Percentiles rank a stretch among this genome's conserved stretches.
These are phyloP conservation scores for Falco peregrinus DNA, from an alignment of 2,797 vertebrate species.

Conservation along the genomic window DNA sequence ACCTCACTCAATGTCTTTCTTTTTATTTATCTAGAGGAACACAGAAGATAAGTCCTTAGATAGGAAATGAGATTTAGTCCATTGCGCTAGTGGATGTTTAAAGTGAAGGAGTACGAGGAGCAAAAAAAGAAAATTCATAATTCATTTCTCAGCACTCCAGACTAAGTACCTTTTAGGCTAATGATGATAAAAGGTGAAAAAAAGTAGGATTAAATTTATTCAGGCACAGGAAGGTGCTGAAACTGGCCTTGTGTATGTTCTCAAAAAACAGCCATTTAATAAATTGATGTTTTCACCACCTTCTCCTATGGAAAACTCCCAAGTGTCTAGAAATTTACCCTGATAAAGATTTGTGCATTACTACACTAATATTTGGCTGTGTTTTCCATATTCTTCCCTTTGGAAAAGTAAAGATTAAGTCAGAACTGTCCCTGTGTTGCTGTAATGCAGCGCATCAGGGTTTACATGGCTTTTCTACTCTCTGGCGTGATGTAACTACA, in stretches of 20 bases:
- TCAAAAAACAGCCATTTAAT: neutral
- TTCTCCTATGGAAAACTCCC: neutral
- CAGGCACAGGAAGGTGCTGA: neutral
- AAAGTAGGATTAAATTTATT: neutral
- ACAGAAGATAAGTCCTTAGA: neutral
- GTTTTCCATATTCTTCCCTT: neutral
- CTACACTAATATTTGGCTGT: neutral
- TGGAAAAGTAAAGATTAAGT: neutral
- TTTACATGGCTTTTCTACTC: neutral
- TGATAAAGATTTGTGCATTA: neutral
- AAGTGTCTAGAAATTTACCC: neutral
- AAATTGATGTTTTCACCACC: neutral
- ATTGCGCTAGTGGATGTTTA: neutral
- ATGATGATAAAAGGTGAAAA: neutral
- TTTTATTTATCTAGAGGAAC: neutral
- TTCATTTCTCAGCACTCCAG: neutral
- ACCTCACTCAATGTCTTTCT: neutral
- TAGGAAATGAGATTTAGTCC: neutral
- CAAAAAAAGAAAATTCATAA: neutral
- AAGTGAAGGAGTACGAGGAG: neutral
- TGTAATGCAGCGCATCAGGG: neutral
- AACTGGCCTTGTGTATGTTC: neutral
- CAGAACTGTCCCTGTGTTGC: neutral
- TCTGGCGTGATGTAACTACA: neutral
- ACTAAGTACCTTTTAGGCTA: neutral